These are phyloP conservation scores for Drosophila melanica DNA, from an alignment of 1,140 invertebrate species.

Conservation along the genomic window DNA sequence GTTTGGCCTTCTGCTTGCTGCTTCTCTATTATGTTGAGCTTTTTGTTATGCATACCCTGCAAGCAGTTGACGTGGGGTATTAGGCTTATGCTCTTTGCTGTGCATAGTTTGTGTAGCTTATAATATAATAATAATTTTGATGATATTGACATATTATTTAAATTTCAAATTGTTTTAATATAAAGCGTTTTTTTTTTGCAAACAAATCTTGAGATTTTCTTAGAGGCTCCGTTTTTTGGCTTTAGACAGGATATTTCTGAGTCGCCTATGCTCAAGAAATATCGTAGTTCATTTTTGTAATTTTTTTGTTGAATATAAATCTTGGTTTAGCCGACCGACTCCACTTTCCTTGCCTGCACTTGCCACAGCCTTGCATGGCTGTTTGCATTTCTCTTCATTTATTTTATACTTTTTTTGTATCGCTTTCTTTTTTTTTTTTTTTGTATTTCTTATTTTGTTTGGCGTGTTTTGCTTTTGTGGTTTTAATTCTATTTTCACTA, in stretches of 20 bases:
- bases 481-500: slow-evolving; percentile 82
- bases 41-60: slow-evolving; percentile 19
- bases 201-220: neutral
- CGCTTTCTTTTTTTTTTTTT: slow-evolving; percentile 32
- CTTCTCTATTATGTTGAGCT: slow-evolving; percentile 51
- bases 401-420: slow-evolving; percentile 48
- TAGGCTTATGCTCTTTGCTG: neutral
- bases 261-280: neutral
- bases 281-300: slow-evolving; percentile 24
- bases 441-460: slow-evolving; percentile 32
- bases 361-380: slow-evolving; percentile 49
- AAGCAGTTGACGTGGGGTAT: neutral
- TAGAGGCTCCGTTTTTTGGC: neutral
- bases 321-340: slow-evolving; percentile 76
- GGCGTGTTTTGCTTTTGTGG: slow-evolving; percentile 78
- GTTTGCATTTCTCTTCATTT: slow-evolving; percentile 53
- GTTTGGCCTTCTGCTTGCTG: slow-evolving; percentile 45
- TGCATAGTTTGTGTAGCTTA: neutral
- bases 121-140: neutral
- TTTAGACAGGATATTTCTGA: neutral
- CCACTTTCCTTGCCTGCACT: slow-evolving; percentile 44
- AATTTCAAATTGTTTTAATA: no score
- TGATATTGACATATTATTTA: no score
- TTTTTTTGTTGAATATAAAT: slow-evolving; percentile 74
- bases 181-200: no score